Conservation (phyloP, 53 echinoderm and acorn worm species). For the Luidia sarsii region DNA sequence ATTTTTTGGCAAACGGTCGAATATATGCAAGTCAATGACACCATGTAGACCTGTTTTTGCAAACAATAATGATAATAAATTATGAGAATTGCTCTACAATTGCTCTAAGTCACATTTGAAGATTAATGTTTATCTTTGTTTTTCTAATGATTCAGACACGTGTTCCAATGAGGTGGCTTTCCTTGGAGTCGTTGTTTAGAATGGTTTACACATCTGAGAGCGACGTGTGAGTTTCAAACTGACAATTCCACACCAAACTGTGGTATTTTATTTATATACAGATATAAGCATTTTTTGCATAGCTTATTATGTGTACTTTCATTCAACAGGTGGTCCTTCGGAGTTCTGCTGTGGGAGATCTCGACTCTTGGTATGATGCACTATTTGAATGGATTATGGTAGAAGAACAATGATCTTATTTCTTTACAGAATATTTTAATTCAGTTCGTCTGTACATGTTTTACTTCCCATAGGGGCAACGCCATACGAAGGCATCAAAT, state of each 20-base stretch:
- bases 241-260: neutral
- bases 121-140: neutral
- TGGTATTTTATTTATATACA: too few species aligned
- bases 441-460: neutral
- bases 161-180: conserved; percentile 35
- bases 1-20: too few species aligned
- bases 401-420: neutral
- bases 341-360: conserved; percentile 46
- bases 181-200: conserved; percentile 18
- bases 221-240: conserved; percentile 29
- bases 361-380: conserved; percentile 9
- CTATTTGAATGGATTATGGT: neutral
- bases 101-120: neutral
- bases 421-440: neutral
- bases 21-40: too few species aligned
- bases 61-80: too few species aligned
- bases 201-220: conserved; percentile 17
- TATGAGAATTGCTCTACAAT: neutral
- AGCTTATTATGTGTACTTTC: neutral
- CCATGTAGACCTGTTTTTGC: too few species aligned
- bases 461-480: neutral
- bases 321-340: conserved; percentile 22
- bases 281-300: neutral
- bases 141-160: neutral
- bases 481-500: conserved; percentile 19